Conservation (phyloP, 2,888 invertebrate species). For the Anodontia alba region DNA sequence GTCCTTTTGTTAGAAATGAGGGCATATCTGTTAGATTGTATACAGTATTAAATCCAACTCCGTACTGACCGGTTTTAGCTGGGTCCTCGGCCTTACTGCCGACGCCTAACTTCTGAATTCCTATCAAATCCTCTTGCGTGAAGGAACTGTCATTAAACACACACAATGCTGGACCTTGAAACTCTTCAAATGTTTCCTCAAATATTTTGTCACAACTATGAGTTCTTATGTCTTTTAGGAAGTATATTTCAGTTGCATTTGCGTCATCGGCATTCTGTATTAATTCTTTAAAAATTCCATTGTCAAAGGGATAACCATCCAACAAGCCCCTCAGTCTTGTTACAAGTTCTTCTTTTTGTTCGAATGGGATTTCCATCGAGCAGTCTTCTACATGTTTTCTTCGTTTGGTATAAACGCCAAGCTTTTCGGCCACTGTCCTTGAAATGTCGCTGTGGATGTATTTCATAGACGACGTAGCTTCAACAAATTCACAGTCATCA, state of each 20-base stretch:
- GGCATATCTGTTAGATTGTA: constrained; percentile 78
- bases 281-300: constrained; percentile 80
- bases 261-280: constrained; percentile 83
- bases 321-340: constrained; percentile 77
- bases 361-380: constrained; percentile 64
- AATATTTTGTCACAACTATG: constrained; percentile 24
- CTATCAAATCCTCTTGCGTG: constrained; percentile 66
- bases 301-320: constrained; percentile 77
- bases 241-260: constrained; percentile 78
- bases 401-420: constrained; percentile 38
- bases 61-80: constrained; percentile 75
- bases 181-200: constrained; percentile 12
- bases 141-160: constrained; percentile 73
- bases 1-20: constrained; percentile 68
- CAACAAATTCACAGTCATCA: constrained; percentile 70
- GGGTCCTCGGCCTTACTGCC: constrained; percentile 76
- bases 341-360: constrained; percentile 79
- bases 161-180: constrained; percentile 74
- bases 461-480: constrained; percentile 64
- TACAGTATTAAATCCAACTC: constrained; percentile 78
- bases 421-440: constrained; percentile 14
- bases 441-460: constrained; percentile 54
- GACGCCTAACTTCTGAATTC: constrained; percentile 73
- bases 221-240: constrained; percentile 73
- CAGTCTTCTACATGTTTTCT: constrained; percentile 68